These are phyloP conservation scores for Cryptoleucopteryx plumbea DNA, from an alignment of 2,113 vertebrate species.

Conservation along the genomic window DNA sequence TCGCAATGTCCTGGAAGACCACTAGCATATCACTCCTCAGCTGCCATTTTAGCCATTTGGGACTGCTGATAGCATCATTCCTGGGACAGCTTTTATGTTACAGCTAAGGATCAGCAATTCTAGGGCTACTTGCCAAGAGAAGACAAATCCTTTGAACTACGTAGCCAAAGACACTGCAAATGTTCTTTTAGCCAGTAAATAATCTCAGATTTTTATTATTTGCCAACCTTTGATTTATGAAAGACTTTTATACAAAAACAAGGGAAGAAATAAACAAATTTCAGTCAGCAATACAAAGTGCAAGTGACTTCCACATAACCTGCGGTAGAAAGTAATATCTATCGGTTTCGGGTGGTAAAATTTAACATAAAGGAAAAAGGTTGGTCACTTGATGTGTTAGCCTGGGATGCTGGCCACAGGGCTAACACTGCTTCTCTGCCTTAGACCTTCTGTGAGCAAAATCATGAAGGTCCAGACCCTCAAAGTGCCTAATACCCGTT, in stretches of 20 bases:
- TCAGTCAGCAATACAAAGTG: not conserved
- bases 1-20: not conserved
- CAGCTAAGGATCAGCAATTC: constrained; percentile 40
- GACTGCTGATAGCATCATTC: constrained; percentile 37
- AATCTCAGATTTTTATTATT: not conserved
- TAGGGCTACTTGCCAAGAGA: constrained; percentile 33
- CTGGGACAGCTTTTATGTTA: constrained; percentile 12
- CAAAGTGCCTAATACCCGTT: not conserved
- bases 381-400: not conserved
- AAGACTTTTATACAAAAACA: not conserved
- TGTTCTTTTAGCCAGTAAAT: constrained; percentile 26
- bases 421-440: not conserved
- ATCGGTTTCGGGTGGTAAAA: not conserved
- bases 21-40: not conserved
- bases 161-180: constrained; percentile 36
- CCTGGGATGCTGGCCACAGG: not conserved
- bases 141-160: constrained; percentile 38
- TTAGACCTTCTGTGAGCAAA: not conserved
- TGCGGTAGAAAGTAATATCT: not conserved
- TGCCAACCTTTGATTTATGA: constrained; percentile 37
- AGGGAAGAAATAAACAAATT: not conserved
- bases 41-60: constrained; percentile 21
- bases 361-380: not conserved
- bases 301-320: not conserved
- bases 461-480: not conserved